Base-by-base conservation (phyloP, 2,113 vertebrate species). In the Petrocephalus microphthalmus region DNA sequence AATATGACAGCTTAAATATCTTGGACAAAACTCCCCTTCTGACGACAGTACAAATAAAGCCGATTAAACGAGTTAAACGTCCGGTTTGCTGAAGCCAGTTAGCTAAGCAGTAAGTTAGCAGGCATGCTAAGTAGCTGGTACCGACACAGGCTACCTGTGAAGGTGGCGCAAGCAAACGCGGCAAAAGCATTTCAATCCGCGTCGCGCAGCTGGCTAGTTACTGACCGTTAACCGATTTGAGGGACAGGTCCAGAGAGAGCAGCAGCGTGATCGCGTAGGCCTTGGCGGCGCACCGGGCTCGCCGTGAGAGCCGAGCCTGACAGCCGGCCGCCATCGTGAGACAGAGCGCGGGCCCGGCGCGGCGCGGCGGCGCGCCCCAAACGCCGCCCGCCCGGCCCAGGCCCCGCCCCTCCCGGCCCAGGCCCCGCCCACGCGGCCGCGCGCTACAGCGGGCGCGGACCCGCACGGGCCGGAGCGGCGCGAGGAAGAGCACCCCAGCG, bases 181-280 rank as follows among this genome's bases (percentile, higher is more conserved):
- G 22, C 7, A 49, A 84, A 84, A 13, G 25, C 1, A 52, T n/a
- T 49, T 25, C 81, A 15, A 22, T 3, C 51, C 25, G 7, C 17
- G 13, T 7, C 25, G 1, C 3, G 71, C 15, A 2, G 29, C 29
- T 42, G 6, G 19, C 19, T 74, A 7, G 64, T 67, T 37, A 83
- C 64, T 29, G 8, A 87, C 85, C 95, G 57, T 91, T 90, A 0
- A 94, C 94, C 89, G 93, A 92, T 7, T 91, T 92, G 45, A 93
- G 88, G 6, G 91, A 83, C 7, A 94, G 11, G 86, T 95, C 93
- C 90, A 92, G 90, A 13, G 60, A 57, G 81, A 96, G 67, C 17
- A 96, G 78, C 10, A 89, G 19, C 3, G 92, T 22, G 0, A 95
- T 90, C 20, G 91, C 92, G 85, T 92, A 90, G 54, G 91, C 90